Evolutionary conservation across 2,113 vertebrate species (phyloP).

Genomic region (Paradoxurus hermaphroditus): DNA sequence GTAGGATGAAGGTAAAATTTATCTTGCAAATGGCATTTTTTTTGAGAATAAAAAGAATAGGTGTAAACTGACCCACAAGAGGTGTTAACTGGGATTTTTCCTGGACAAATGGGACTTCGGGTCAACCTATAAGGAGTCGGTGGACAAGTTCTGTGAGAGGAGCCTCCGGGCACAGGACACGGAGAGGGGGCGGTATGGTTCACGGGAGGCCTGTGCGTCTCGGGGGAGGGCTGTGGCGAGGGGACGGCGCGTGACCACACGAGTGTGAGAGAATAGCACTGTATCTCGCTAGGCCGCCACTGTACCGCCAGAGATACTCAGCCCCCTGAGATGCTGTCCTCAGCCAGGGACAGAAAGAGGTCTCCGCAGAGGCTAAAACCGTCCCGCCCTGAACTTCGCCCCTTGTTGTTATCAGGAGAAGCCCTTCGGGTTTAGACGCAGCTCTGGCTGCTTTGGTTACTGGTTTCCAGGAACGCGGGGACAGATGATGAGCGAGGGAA

Average conservation of each 20-base stretch:
- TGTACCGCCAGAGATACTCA: accelerated
- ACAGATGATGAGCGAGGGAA: neutral
- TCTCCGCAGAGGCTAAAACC: neutral
- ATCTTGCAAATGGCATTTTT: neutral
- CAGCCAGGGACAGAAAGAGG: neutral
- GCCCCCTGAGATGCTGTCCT: neutral
- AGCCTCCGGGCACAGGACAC: neutral
- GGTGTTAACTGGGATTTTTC: neutral
- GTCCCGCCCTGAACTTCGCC: neutral
- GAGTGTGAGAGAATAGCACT: no score
- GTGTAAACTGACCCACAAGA: neutral
- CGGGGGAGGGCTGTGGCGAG: neutral
- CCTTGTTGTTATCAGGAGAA: neutral
- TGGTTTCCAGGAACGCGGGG: neutral
- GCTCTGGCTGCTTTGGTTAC: neutral
- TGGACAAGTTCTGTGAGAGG: neutral
- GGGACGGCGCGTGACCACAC: accelerated
- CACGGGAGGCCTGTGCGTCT: neutral
- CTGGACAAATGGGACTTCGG: neutral
- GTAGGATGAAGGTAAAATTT: neutral
- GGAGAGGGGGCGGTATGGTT: neutral
- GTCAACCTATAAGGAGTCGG: neutral
- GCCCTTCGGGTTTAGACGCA: neutral
- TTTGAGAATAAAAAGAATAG: neutral
- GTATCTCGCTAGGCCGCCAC: neutral